Evolutionary conservation across 2,797 vertebrate species (phyloP), one percentile per base, ranked within the genome.

Genomic region (Chaetophractus vellerosus): DNA sequence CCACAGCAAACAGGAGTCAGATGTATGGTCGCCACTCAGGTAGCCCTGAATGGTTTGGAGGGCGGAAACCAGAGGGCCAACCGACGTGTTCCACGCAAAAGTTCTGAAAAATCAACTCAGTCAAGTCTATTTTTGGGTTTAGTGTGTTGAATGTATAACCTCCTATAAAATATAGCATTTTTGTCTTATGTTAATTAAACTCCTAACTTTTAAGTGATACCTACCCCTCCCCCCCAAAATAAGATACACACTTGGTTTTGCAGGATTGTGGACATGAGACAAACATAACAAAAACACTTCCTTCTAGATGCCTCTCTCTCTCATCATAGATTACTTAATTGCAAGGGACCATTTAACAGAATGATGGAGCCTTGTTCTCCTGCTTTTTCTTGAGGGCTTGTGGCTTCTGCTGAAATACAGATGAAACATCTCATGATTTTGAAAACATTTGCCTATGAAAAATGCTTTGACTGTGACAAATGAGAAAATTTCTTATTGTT

Each of bases 361-460:
- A 18, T 64, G 45, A 6, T 41, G 19, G 24, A 19, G 2, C 18
- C 23, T 78, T 71, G 26, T 41, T 5, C 14, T 89, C 0, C 2
- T 72, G 19, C 50, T 64, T 94, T 59, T 59, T 80, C n/a, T 75
- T 84, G 41, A 38, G 15, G 18, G 59, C 33, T 38, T 1, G 8
- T 94, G n/a, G 21, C 59, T 94, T 88, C 59, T 80, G 18, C 28
- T 76, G 45, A 63, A 76, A 88, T 23, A 80, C n/a, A 95, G 38
- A 33, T 57, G n/a, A 59, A 75, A 38, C 57, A 81, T 80, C 33
- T 38, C 57, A 68, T 55, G 8, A 33, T 85, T 72, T 94, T 80
- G 68, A 86, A 76, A 10, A 59, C 79, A 50, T 57, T 87, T 71
- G 7, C 50, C 50, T 92, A 0, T 88, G 61, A 85, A 93, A 91